Evolutionary conservation across 2,888 invertebrate genomes (phyloP), one percentile per base, ranked within the genome.

Genomic region (Asteroscopus sphinx): DNA sequence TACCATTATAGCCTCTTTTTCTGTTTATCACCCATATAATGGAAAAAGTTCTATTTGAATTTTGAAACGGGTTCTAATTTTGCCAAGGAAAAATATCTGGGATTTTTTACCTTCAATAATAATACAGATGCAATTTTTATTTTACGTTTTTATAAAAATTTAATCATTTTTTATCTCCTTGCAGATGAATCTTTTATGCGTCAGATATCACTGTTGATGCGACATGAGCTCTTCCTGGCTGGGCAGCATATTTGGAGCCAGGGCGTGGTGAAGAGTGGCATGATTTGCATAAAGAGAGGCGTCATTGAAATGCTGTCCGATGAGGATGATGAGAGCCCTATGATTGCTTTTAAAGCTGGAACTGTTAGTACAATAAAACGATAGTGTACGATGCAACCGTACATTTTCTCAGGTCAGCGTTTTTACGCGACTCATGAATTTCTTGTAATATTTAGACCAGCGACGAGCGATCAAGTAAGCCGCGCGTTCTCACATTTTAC

Each of bases 301-400:
- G 88, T 93, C 35, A 74, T 95, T 2, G 95, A 95, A 71, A 89
- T 95, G 86, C 81, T 95, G 0, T 95, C 95, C 0, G 94, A 95
- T 67, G 95, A 95, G 71, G 95, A 95, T 52, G 93, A 95, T 30
- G 94, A 95, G 69, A 95, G 94, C 51, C 95, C 95, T 0, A 88
- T 95, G 79, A 94, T 95, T 40, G 91, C 94, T 8, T 94, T 95
- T 49, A 87, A 86, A 59, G 83, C 87, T 57, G 95, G 95, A 57
- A 94, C 94, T 47, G 94, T 95, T 9, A 86, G 90, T 85, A 57
- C 51, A 21, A 0, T 6, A 28, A n/a, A 4, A 7, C 0, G 0
- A 8, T 26, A 21, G 3, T 21, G 2, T 21, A 3, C 21, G 21
- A 21, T n/a, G n/a, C n/a, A n/a, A n/a, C n/a, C n/a, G n/a, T n/a